These are phyloP conservation scores for Melieria crassipennis DNA, from an alignment of 2,888 invertebrate species.

Conservation along the genomic window DNA sequence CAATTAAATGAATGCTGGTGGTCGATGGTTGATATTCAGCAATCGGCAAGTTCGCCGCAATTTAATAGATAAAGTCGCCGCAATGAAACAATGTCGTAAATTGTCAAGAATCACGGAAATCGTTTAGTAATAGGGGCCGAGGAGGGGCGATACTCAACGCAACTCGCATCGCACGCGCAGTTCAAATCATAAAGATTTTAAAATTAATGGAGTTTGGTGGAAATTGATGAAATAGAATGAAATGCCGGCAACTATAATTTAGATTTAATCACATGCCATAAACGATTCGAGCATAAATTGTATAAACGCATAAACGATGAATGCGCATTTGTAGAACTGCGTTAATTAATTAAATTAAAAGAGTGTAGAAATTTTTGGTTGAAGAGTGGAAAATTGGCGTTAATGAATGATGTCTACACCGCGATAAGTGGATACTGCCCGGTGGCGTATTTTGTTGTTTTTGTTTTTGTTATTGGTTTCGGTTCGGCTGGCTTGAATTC, in stretches of 20 bases:
- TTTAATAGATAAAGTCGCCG: no score
- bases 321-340: background rate
- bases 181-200: background rate
- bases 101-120: no score
- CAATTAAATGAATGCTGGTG: no score
- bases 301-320: constrained; percentile 5
- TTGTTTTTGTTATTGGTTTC: background rate
- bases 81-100: no score
- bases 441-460: constrained; percentile 3
- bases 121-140: no score
- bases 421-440: constrained; percentile 22
- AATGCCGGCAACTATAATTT: constrained; percentile 9
- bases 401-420: constrained; percentile 9
- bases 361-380: background rate
- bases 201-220: background rate
- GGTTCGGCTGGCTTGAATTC: background rate
- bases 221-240: constrained; percentile 6
- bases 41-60: no score
- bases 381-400: constrained; percentile 11
- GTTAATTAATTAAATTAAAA: constrained; percentile 22
- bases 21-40: no score
- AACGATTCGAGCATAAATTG: background rate
- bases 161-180: background rate
- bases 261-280: constrained; percentile 21
- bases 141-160: no score